A percentile compares a stretch with the other conserved stretches of the same genome.
These are phyloP conservation scores for Patella caerulea DNA, from an alignment of 2,888 invertebrate genomes.

Conservation along the genomic window DNA sequence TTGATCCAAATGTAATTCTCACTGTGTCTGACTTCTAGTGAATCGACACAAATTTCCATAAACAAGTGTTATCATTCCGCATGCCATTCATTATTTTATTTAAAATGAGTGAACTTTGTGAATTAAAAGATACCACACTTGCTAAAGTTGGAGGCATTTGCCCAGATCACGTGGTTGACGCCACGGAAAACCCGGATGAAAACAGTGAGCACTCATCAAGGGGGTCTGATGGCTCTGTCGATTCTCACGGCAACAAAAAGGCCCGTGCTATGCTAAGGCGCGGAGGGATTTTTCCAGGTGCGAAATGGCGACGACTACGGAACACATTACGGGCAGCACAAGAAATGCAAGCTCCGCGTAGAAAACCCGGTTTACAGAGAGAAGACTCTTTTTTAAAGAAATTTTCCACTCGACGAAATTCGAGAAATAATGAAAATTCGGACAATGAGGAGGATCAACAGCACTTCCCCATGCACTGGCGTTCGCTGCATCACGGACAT, in stretches of 20 bases:
- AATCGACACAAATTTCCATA: slow-evolving; percentile 9
- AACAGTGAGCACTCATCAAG: slow-evolving; percentile 5
- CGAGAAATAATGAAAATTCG: slow-evolving; percentile 45
- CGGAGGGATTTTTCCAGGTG: slow-evolving; percentile 32
- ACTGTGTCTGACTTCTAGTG: background rate
- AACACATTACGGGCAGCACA: slow-evolving; percentile 77
- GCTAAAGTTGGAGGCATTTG: background rate
- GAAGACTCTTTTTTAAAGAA: slow-evolving; percentile 83
- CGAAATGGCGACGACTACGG: slow-evolving; percentile 90
- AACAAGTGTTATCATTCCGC: background rate
- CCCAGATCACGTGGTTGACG: background rate
- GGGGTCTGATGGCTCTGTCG: slow-evolving; percentile 3
- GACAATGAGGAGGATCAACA: slow-evolving; percentile 25
- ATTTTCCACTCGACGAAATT: slow-evolving; percentile 88
- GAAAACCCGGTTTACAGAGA: slow-evolving; percentile 54
- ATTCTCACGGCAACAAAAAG: slow-evolving; percentile 10
- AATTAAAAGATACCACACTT: background rate
- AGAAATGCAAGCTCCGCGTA: slow-evolving; percentile 48
- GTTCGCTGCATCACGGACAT: slow-evolving; percentile 23
- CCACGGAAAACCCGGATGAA: slow-evolving; percentile 4
- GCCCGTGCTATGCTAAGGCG: slow-evolving; percentile 17
- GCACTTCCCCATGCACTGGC: slow-evolving; percentile 7
- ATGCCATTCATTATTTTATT: slow-evolving; percentile 8
- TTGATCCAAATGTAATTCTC: slow-evolving; percentile 9
- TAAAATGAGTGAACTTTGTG: slow-evolving; percentile 9